Base-by-base conservation (phyloP, 2,888 invertebrate species). In the Coleophora flavipennella region DNA sequence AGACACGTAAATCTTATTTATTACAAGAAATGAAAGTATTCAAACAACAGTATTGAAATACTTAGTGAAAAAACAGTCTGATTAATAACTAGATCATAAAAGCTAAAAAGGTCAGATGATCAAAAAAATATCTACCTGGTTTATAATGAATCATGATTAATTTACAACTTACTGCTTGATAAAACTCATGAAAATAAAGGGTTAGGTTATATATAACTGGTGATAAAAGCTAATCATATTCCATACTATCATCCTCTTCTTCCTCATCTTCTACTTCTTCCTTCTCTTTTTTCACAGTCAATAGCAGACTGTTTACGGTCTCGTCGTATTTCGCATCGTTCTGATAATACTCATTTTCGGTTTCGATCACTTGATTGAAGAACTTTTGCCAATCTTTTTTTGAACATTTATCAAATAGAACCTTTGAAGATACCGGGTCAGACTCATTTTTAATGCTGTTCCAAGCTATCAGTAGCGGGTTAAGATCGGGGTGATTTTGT, bases 261-360 rank as follows among this genome's bases (percentile, higher is more conserved):
- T 29, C 11, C n/a, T 34, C 34, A 7, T 26, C 14, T 11, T 20
- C 14, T 20, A 28, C 8, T 1, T 36, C 14, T 28, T 36, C 29
- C 3, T 29, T 14, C 36, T 36, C 31, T 20, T 2, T n/a, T 27
- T 38, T 38, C 13, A 38, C 36, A 3, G 36, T 29, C 3, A 13
- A 8, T 12, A 38, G n/a, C 13, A 33, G 11, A 14, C 13, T 11
- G 6, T 33, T n/a, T 9, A 35, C 26, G 8, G 33, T 33, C 26
- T 31, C 33, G 8, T 38, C 38, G 1, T 13, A 13, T 31, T 42
- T 39, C 13, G 31, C 33, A n/a, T 39, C 39, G 29, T 42, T 25
- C 13, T 27, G 13, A 13, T 35, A 42, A 35, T 42, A 42, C 12
- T 42, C 42, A 10, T 36, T 26, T 11, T 42, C 42, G 31, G 29